A percentile compares a stretch with the other conserved stretches of the same genome.
These are phyloP conservation scores for Bryconaethiops microstoma DNA, from an alignment of 2,797 vertebrate species.

Conservation along the genomic window DNA sequence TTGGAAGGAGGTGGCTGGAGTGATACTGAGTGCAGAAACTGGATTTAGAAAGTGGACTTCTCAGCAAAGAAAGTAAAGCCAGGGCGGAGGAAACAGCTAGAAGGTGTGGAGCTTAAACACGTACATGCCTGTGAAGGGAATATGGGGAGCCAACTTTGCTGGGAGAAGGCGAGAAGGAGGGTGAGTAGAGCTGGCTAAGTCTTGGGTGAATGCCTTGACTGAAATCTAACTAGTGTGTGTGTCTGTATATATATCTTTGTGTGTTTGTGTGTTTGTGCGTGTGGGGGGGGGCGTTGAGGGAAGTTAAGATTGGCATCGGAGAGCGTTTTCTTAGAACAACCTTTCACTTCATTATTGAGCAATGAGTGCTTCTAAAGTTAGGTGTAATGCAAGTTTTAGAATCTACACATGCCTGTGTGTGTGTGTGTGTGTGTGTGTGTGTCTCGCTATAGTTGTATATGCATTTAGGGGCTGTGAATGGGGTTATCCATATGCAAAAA, in stretches of 20 bases:
- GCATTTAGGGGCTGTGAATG: background rate
- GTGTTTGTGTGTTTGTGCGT: constrained; percentile 10
- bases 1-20: constrained; percentile 37
- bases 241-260: constrained; percentile 10
- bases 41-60: constrained; percentile 62
- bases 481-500: background rate
- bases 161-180: constrained; percentile 18
- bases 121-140: constrained; percentile 59
- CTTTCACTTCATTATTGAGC: constrained; percentile 38
- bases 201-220: constrained; percentile 61
- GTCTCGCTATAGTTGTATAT: background rate
- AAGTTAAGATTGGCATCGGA: constrained; percentile 47
- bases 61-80: constrained; percentile 16
- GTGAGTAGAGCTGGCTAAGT: constrained; percentile 33
- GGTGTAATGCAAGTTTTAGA: constrained; percentile 3
- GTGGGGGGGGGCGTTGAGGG: constrained; percentile 12
- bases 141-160: constrained; percentile 65
- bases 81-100: constrained; percentile 7
- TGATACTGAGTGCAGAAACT: constrained; percentile 61
- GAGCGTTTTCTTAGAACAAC: constrained; percentile 47
- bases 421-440: constrained; percentile 54
- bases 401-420: constrained; percentile 35
- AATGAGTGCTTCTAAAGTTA: constrained; percentile 48
- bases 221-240: constrained; percentile 12
- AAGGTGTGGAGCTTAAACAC: constrained; percentile 42